Base-by-base conservation (phyloP, 2,888 invertebrate species). In the Drosophila nr. medialis region DNA sequence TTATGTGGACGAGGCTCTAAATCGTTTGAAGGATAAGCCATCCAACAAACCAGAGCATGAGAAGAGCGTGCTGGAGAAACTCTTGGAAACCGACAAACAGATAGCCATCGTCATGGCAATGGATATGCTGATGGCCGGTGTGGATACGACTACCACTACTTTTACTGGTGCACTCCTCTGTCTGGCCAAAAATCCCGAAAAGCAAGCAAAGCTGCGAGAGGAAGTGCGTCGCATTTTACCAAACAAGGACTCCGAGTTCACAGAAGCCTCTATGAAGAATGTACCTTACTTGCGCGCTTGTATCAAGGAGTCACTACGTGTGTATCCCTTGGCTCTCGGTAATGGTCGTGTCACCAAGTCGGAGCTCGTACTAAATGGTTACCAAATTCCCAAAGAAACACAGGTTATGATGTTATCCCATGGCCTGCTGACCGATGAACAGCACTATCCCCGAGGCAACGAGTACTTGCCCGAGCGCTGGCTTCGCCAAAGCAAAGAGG, bases 381-480 rank as follows among this genome's bases (percentile, higher is more conserved):
- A 96, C 86, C 91, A 91, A 64, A 93, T 96, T 79, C 96, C 96
- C 0, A 94, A 94, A 90, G 94, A 94, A 48, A 95, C 96, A 0
- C 95, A 96, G 90, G 94, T 97, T 0, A 93, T 96, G 67, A 95
- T 97, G 89, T 95, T 96, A 81, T 95, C 95, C 75, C 93, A 94
- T 1, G 94, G 71, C 1, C 66, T 86, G 11, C 93, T 94, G 72
- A 93, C 94, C 85, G 95, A 95, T 38, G 93, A 95, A 2, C 58
- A 80, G 60, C 94, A 96, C 81, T 96, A 95, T 86, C 94, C 94
- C 0, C 93, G 94, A 13, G 93, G 95, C 3, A 89, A 93, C 0
- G 94, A 95, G 75, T 97, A 95, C 89, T 90, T 95, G 40, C 97
- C 97, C 0, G 97, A 97, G 90, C 93, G 97, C 53, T 97, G 97